Evolutionary conservation across 1,140 invertebrate species (phyloP), one percentile per base, ranked within the genome.

Genomic region (Nasonia longicornis): DNA sequence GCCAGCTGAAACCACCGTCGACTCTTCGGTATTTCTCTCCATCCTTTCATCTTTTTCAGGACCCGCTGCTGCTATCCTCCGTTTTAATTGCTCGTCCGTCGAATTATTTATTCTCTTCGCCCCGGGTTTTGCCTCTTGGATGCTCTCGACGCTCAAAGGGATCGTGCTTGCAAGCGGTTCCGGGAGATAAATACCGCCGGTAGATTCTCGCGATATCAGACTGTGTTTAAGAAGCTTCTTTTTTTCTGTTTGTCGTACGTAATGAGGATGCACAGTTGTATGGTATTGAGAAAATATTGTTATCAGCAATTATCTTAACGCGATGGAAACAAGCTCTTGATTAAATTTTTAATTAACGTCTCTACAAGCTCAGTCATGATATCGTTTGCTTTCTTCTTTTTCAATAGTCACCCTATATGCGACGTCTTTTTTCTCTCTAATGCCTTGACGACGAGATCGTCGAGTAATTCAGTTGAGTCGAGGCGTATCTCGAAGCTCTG

Each of bases 31-130:
- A 14, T 29, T 29, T 63, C 72, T 29, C 29, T n/a, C 26, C 20
- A 48, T 45, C 42, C n/a, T 48, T 29, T 35, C 16, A 58, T 75
- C n/a, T 14, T 63, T 71, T 71, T 11, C n/a, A 16, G 22, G 26
- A 10, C 35, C 38, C 7, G 38, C 38, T 42, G 38, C 38, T 42
- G 38, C 38, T 22, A 52, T 74, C 72, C 38, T 74, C 38, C 48
- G 45, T 58, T 74, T 74, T 74, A 74, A 74, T 74, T 74, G 48
- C 72, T 58, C 48, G 38, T 31, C 22, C 73, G 29, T 22, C 31
- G 20, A 76, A 66, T 66, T 66, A 76, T 76, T 64, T 76, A 75
- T 63, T 38, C 29, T 67, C 31, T 31, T 52, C 16, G 48, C 14
- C 2, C 14, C 11, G 2, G 48, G 3, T 14, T 20, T 52, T 16